Conservation (phyloP, 2,888 invertebrate species). For the Cryptosula pallasiana region DNA sequence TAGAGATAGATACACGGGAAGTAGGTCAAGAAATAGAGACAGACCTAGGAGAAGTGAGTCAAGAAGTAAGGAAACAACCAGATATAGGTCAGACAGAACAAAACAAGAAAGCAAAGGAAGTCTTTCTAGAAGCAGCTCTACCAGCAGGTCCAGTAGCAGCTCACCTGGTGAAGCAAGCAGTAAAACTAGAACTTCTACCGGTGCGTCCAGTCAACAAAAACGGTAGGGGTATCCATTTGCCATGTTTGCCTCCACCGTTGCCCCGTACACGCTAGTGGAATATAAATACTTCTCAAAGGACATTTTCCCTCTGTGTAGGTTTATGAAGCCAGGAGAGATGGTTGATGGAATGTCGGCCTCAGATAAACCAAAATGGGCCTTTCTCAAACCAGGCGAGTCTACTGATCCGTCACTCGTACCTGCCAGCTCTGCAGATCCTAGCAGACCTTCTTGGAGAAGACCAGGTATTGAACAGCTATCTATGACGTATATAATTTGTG, state of each 20-base stretch:
- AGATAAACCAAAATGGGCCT: not conserved
- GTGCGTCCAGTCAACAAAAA: too few species aligned
- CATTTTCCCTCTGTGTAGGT: conserved; percentile 4
- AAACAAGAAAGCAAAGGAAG: not conserved
- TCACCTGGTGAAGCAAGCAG: too few species aligned
- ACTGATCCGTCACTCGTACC: not conserved
- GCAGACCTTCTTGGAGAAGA: not conserved
- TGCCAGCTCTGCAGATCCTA: not conserved
- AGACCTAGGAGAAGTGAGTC: not conserved
- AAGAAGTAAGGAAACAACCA: not conserved
- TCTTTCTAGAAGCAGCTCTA: conserved; percentile 29
- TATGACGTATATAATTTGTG: too few species aligned
- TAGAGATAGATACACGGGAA: not conserved
- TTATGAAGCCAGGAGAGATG: conserved; percentile 28
- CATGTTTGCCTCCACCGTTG: too few species aligned
- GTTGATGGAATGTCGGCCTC: too few species aligned
- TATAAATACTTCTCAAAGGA: too few species aligned
- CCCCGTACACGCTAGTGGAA: too few species aligned
- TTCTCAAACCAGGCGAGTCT: not conserved
- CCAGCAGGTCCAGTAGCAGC: conserved; percentile 17
- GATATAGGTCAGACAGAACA: not conserved
- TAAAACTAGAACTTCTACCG: too few species aligned
- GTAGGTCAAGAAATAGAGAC: not conserved
- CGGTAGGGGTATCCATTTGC: too few species aligned
- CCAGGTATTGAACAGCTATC: too few species aligned